These are phyloP conservation scores for Keiferia lycopersicella DNA, from an alignment of 2,888 invertebrate genomes.

Conservation along the genomic window DNA sequence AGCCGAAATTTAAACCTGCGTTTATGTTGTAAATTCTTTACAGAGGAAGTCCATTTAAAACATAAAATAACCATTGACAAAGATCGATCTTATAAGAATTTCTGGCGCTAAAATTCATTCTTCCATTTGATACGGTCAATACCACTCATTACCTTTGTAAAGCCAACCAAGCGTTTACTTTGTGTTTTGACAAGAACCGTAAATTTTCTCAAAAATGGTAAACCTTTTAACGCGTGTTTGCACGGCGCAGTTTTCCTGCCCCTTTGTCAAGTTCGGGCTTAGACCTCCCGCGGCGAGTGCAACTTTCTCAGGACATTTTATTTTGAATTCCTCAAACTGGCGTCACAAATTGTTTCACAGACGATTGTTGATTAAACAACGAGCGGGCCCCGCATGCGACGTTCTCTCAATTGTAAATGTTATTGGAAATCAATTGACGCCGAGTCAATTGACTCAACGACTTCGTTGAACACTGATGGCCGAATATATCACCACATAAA, in stretches of 20 bases:
- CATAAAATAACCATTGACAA: background rate
- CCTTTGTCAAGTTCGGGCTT: conserved; percentile 36
- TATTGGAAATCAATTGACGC: conserved; percentile 80
- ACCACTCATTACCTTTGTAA: conserved; percentile 33
- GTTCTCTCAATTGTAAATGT: conserved; percentile 73
- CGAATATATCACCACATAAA: conserved; percentile 29
- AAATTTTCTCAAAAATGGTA: conserved; percentile 38
- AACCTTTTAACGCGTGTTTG: conserved; percentile 37
- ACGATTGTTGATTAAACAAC: conserved; percentile 72
- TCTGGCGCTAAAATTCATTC: background rate
- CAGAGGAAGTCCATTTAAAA: too few relatives aligned
- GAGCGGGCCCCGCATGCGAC: conserved; percentile 69
- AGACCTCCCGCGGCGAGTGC: conserved; percentile 50
- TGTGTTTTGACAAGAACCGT: conserved; percentile 43
- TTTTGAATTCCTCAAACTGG: conserved; percentile 50
- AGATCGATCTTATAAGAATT: background rate
- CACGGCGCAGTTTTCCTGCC: conserved; percentile 45
- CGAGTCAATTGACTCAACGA: conserved; percentile 59
- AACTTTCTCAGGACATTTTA: conserved; percentile 52
- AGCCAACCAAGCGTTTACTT: conserved; percentile 18
- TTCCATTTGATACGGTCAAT: conserved; percentile 42
- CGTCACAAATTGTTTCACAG: conserved; percentile 58
- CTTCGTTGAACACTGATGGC: conserved; percentile 48
- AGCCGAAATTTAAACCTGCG: background rate
- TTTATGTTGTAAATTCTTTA: background rate